Evolutionary conservation across 2,888 invertebrate genomes (phyloP), one percentile per base, ranked within the genome.

Genomic region (Shargacucullia verbasci): DNA sequence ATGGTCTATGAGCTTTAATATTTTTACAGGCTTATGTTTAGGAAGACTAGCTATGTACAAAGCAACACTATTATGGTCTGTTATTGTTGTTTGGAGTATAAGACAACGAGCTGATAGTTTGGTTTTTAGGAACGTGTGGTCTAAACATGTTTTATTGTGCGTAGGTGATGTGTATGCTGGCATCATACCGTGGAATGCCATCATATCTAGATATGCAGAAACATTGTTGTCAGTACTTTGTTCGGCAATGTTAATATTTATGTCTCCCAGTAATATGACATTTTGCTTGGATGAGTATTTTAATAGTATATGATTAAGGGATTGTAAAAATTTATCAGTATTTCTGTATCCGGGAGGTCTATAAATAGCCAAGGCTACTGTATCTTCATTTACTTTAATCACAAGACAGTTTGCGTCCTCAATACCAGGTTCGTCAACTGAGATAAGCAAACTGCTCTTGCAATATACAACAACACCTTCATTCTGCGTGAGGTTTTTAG

Each of bases 141-240:
- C 50, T 10, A 56, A 39, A 34, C 54, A 54, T 46, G 41, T 41
- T 35, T 45, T 45, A 34, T 27, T 44, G 2, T 44, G 52, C 8
- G 44, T 52, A 7, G 52, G 3, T 38, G 43, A 8, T 44, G 52
- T 52, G 37, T 44, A 29, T 9, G 52, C 52, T 9, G 52, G 52
- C 29, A 43, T 34, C 14, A 50, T 50, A 13, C 50, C 50, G n/a
- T 50, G 50, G 27, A 43, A 50, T 14, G 50, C 52, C 12, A 52
- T 15, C 44, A 52, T 29, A 14, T 52, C 52, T n/a, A 52, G 31
- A 15, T 52, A 43, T 14, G 29, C 13, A 8, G 43, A 44, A 10
- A 37, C 6, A 31, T 43, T 37, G 1, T 0, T 9, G 43, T 52
- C 43, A 4, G 34, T 3, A 35, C 43, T 53, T 0, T 31, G 15